phyloP scores from a whole-genome alignment of 2,888 invertebrate genomes.

The Mesorhabditis sp. region DNA sequence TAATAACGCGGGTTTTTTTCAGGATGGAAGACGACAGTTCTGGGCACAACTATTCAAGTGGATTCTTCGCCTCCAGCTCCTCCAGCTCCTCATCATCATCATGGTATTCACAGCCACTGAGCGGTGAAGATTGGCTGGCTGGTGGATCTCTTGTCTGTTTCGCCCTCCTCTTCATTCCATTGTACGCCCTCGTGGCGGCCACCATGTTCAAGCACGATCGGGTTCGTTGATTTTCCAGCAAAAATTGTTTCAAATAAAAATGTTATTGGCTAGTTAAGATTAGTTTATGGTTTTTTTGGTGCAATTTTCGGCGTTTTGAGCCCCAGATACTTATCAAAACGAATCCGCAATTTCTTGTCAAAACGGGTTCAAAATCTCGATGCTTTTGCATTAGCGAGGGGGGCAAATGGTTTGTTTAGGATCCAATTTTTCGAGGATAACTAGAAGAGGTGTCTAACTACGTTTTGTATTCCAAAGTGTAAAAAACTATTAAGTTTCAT shows the following conservation, averaged over 20 bases:
- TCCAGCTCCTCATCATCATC: not conserved
- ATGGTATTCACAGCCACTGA: conserved; percentile 39
- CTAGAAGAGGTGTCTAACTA: not conserved
- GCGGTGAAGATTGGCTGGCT: conserved; percentile 42
- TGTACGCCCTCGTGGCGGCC: conserved; percentile 42
- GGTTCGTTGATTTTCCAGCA: conserved; percentile 16
- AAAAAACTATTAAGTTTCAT: not conserved
- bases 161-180: conserved; percentile 36
- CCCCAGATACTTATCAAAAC: no score
- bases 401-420: no score
- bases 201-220: conserved; percentile 50
- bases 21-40: conserved; percentile 25
- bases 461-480: not conserved
- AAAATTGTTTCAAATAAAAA: not conserved
- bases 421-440: not conserved
- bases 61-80: not conserved
- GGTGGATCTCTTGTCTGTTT: conserved; percentile 39
- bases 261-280: no score
- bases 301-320: no score
- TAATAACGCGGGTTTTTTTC: conserved; percentile 9
- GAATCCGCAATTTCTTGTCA: no score
- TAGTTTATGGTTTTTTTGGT: no score
- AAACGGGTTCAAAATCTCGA: no score
- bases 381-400: no score
- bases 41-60: not conserved